A percentile compares a stretch with the other conserved stretches of the same genome.
Conservation (phyloP, 1,140 invertebrate genomes). For the Sinella curviseta region DNA sequence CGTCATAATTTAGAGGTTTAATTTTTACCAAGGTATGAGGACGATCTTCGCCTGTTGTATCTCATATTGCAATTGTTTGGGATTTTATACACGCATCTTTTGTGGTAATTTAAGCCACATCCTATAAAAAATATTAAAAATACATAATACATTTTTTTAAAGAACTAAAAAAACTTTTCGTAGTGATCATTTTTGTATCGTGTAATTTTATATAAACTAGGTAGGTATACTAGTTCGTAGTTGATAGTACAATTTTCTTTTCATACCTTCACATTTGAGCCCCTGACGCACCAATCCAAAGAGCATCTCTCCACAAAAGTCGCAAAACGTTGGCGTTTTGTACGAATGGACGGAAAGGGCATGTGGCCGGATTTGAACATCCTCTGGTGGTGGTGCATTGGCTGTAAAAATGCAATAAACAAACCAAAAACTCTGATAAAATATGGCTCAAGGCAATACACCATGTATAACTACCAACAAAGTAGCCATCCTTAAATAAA, state of each 20-base stretch:
- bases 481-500: too few relatives aligned
- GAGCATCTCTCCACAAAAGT: slow-evolving; percentile 99
- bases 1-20: too few relatives aligned
- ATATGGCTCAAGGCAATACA: too few relatives aligned
- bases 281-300: slow-evolving; percentile 97
- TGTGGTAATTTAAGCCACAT: slow-evolving; percentile 97
- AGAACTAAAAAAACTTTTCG: neutral
- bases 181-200: too few relatives aligned
- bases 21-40: slow-evolving; percentile 45
- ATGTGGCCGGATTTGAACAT: slow-evolving; percentile 81
- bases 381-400: slow-evolving; percentile 67
- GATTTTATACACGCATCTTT: slow-evolving; percentile 96
- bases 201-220: too few relatives aligned
- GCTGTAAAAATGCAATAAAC: slow-evolving; percentile 58
- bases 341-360: slow-evolving; percentile 93
- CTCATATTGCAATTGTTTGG: slow-evolving; percentile 87
- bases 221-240: too few relatives aligned
- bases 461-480: too few relatives aligned
- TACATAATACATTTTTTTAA: neutral
- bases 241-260: too few relatives aligned
- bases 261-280: slow-evolving; percentile 94
- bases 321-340: slow-evolving; percentile 95
- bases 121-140: slow-evolving; percentile 62
- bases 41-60: slow-evolving; percentile 52
- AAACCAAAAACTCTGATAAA: slow-evolving; percentile 22